A percentile compares a stretch with the other conserved stretches of the same genome.
Conservation (phyloP, 1,140 invertebrate genomes). For the Ceratitis capitata region DNA sequence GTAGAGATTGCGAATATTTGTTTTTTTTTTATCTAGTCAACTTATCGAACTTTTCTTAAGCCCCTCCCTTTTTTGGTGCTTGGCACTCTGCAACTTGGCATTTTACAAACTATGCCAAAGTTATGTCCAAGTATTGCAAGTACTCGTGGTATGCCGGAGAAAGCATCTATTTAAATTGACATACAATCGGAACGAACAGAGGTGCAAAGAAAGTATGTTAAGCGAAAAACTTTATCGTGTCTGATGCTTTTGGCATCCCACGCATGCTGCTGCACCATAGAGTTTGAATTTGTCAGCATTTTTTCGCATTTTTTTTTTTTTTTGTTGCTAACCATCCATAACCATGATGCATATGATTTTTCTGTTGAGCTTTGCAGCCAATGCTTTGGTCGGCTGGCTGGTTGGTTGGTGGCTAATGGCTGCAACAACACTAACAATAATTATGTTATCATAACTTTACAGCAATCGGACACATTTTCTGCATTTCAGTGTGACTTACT, state of each 20-base stretch:
- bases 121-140: not conserved
- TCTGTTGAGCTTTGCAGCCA: not conserved
- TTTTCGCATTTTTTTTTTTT: not conserved
- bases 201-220: not conserved
- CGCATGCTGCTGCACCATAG: not conserved
- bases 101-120: not conserved
- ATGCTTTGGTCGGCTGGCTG: not conserved
- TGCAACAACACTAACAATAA: not conserved
- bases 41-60: too few relatives aligned
- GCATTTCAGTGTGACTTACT: not conserved
- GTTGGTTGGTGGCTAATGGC: not conserved
- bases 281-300: not conserved
- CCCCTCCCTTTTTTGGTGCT: too few relatives aligned
- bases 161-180: too few relatives aligned
- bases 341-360: not conserved
- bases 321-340: not conserved
- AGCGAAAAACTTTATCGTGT: not conserved
- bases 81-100: not conserved
- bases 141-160: too few relatives aligned
- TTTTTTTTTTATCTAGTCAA: too few relatives aligned
- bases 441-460: not conserved
- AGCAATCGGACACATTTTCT: not conserved
- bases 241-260: not conserved
- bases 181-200: not conserved
- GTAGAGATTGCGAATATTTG: too few relatives aligned